Base-by-base conservation (phyloP, 2,113 vertebrate genomes). In the Atlantisia rogersi region DNA sequence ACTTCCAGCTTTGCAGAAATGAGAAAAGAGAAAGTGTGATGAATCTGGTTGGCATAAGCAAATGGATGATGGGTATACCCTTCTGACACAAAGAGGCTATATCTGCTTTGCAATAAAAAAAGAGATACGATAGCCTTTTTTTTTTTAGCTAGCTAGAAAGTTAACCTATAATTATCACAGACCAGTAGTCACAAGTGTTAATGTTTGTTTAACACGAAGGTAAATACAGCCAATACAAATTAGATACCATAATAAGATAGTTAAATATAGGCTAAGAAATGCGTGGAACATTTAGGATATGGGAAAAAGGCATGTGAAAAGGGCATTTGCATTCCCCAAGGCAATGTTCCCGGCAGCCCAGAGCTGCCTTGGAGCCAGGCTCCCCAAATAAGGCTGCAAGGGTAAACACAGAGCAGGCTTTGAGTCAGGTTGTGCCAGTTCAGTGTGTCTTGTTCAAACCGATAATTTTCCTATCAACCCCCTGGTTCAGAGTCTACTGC, bases 231-330 rank as follows among this genome's bases (percentile, higher is more conserved):
- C 58, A 75, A 81, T 44, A 89, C 25, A 56, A 95, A 89, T 73
- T 48, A 84, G 63, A 87, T 60, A 69, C 48, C 39, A 53, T 84
- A 91, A 94, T 9, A 94, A 67, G 8, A 53, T 35, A 75, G 82
- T 83, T 95, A 95, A 96, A 96, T 87, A 97, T 69, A 92, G 91
- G 31, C 78, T 91, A 89, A 69, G 58, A 95, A 88, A 91, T 31
- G 5, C 1, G 2, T 68, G 69, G 52, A 82, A 87, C 83, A 91
- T 86, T 86, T 84, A 95, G 91, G 65, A 79, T 89, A 95, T 29
- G 89, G 86, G 62, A 60, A 94, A 95, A 92, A 92, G 39, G 62
- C 89, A 89, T 76, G 86, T 82, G 94, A 96, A 96, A 92, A 94
- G 60, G 62, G 58, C 4, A 0, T 87, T 84, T 92, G 56, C 65